Evolutionary conservation across 2,113 vertebrate genomes (phyloP), one percentile per base, ranked within the genome.

Genomic region (Tachysurus fulvidraco): DNA sequence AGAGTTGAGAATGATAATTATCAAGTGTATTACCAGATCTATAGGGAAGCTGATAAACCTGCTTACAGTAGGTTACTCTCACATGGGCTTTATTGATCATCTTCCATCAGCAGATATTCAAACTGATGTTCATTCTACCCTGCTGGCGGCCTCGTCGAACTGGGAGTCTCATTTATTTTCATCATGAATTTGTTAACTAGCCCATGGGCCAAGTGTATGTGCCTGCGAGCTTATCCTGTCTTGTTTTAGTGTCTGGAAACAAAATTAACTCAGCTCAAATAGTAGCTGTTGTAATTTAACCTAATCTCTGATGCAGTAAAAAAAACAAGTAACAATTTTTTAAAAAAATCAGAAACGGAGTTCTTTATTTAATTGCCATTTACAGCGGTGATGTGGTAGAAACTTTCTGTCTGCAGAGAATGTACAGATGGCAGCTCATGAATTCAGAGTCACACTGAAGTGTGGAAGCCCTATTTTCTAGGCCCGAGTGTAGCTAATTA

Each of bases 31-130:
- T 83, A 83, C 80, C 57, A 50, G 2, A 69, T 73, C 76, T 81
- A 28, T 13, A 57, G 55, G 76, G 74, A 54, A 80, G 28, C 67
- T 73, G 10, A 52, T 85, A 12, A 86, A 16, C 64, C 52, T n/a
- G 65, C 78, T 83, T 5, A n/a, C n/a, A n/a, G n/a, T n/a, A 52
- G 7, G 62, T 86, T 83, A 78, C 60, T 83, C 50, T 64, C 14
- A 30, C 1, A 7, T 55, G 23, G 12, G 16, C 13, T 86, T 50
- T 50, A 7, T 79, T 14, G 28, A 77, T 83, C 23, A 60, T 36
- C 67, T 54, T 81, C 5, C 13, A 74, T 46, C n/a, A 50, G 81
- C 44, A 81, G 44, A 88, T n/a, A 14, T 55, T 69, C 46, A 54
- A 55, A 74, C 12, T 16, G n/a, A 85, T 46, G 71, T 44, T 30